A percentile compares a stretch with the other conserved stretches of the same genome.
These are phyloP conservation scores for Chaetophractus vellerosus DNA, from an alignment of 2,797 vertebrate genomes.

Conservation along the genomic window DNA sequence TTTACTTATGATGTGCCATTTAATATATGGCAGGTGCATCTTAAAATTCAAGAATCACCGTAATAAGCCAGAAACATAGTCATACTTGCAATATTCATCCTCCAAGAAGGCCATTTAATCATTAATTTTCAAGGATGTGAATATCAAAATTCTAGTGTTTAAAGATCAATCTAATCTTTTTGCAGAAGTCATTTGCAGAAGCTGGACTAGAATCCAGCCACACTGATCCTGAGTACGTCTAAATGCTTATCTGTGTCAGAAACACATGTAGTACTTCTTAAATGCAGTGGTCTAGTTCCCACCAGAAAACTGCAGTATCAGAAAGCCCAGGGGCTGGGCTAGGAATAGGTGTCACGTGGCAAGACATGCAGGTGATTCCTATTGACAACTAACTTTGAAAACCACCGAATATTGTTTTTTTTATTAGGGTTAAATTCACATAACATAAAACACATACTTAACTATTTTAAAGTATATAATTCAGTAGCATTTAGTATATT, in stretches of 20 bases:
- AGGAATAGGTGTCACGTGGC: too few relatives aligned
- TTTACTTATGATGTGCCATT: neutral
- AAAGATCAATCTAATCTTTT: neutral
- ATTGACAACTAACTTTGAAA: neutral
- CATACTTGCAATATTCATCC: too few relatives aligned
- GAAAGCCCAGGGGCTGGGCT: neutral
- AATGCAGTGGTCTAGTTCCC: neutral
- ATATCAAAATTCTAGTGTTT: neutral
- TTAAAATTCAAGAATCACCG: conserved; percentile 14
- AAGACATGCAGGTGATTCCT: neutral
- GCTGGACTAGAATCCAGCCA: neutral
- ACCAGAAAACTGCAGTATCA: neutral
- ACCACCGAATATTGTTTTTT: neutral
- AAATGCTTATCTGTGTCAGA: neutral
- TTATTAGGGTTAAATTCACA: too few relatives aligned
- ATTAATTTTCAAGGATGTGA: neutral
- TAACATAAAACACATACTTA: too few relatives aligned
- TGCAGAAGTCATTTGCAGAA: neutral
- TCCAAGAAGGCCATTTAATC: neutral
- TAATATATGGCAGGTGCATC: neutral
- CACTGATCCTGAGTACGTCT: neutral
- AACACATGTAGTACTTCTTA: neutral
- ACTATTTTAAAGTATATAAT: too few relatives aligned
- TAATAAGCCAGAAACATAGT: neutral
- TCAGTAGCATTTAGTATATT: too few relatives aligned